A percentile compares a stretch with the other conserved stretches of the same genome.
phyloP scores from a whole-genome alignment of 1,140 invertebrate genomes.

The Heliconius melpomene region DNA sequence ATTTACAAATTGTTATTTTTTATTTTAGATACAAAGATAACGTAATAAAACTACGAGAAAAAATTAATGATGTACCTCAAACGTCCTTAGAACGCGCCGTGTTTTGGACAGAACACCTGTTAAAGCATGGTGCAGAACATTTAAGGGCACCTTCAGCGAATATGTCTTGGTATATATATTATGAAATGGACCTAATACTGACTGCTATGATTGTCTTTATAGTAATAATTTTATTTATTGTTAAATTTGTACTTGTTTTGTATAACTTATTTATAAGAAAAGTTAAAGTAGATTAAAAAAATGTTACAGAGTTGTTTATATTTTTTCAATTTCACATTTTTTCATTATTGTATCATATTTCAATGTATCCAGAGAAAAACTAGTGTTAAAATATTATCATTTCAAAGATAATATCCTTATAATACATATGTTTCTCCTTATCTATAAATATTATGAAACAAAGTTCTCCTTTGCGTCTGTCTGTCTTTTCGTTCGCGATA shows the following conservation, averaged over 20 bases:
- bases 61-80: constrained; percentile 79
- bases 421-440: too few relatives aligned
- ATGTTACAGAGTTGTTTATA: neutral
- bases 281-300: neutral
- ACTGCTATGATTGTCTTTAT: neutral
- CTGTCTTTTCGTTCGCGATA: too few relatives aligned
- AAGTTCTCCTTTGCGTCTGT: too few relatives aligned
- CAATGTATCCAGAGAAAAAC: too few relatives aligned
- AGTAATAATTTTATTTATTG: neutral
- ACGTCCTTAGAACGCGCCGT: constrained; percentile 72
- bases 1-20: neutral
- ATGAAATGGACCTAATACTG: constrained; percentile 72
- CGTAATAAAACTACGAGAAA: constrained; percentile 54
- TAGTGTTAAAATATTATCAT: too few relatives aligned
- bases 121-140: constrained; percentile 79
- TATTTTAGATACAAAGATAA: constrained; percentile 54
- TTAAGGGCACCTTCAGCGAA: constrained; percentile 74
- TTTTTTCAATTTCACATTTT: neutral
- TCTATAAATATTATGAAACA: too few relatives aligned
- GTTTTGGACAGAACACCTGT: constrained; percentile 78
- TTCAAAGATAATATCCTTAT: too few relatives aligned
- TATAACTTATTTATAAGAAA: neutral
- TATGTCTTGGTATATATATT: constrained; percentile 70
- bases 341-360: neutral
- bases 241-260: neutral